These are phyloP conservation scores for Falco peregrinus DNA, from an alignment of 2,797 vertebrate genomes.

Conservation along the genomic window DNA sequence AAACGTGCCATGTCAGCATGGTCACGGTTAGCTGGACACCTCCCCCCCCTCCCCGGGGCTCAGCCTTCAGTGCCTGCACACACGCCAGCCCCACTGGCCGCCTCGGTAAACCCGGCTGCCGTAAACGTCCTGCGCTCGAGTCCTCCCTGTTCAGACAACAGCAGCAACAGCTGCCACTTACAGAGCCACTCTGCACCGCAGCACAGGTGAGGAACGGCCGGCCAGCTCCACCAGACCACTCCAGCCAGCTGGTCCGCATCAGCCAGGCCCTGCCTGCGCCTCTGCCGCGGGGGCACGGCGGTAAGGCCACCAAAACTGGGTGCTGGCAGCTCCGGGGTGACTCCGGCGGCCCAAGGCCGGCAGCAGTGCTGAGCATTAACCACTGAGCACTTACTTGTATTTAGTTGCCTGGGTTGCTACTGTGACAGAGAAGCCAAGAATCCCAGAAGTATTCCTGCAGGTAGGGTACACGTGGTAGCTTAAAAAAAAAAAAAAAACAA, in stretches of 20 bases:
- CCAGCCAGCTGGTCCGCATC: rapidly evolving
- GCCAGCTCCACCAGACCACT: rapidly evolving
- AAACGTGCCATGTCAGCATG: rapidly evolving
- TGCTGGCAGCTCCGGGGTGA: no score
- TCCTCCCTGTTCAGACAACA: rapidly evolving
- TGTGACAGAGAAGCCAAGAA: conserved; percentile 93
- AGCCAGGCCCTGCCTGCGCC: background rate
- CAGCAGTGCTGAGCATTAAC: background rate
- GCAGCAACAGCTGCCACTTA: background rate
- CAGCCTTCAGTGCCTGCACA: background rate
- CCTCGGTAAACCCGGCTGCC: background rate
- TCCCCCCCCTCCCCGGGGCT: rapidly evolving
- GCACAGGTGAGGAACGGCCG: rapidly evolving
- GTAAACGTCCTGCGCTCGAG: background rate
- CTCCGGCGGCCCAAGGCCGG: background rate
- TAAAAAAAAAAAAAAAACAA: background rate
- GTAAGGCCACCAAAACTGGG: background rate
- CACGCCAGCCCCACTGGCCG: no score
- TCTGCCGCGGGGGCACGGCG: rapidly evolving
- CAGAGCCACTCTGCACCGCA: background rate
- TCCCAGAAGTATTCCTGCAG: conserved; percentile 93
- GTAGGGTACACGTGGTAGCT: conserved; percentile 94
- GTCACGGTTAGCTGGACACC: background rate
- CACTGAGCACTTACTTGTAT: conserved; percentile 83
- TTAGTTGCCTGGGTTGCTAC: conserved; percentile 95